These are phyloP conservation scores for Pyxicephalus adspersus DNA, from an alignment of 2,113 vertebrate species.

Conservation along the genomic window DNA sequence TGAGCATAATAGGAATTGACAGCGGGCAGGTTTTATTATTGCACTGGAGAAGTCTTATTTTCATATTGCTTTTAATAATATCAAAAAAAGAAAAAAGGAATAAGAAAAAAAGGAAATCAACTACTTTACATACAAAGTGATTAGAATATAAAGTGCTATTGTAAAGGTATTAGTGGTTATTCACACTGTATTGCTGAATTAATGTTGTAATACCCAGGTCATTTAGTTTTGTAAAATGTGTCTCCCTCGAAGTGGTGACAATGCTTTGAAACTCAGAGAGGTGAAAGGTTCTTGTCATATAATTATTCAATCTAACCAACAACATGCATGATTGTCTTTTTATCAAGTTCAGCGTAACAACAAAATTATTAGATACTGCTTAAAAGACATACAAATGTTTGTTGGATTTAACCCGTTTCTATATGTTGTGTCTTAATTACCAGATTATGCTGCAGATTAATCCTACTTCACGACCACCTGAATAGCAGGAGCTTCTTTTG, in stretches of 20 bases:
- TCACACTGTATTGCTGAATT: neutral
- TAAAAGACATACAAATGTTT: no score
- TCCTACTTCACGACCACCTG: no score
- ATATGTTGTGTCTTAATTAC: no score
- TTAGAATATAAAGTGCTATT: conserved; percentile 5
- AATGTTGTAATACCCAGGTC: neutral
- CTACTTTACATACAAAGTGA: neutral
- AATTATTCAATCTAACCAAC: neutral
- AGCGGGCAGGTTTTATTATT: neutral
- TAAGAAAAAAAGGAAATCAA: neutral
- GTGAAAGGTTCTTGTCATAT: neutral
- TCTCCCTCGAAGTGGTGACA: neutral
- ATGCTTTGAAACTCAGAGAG: neutral
- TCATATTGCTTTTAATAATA: neutral
- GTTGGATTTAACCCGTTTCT: no score
- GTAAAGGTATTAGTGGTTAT: conserved; percentile 1
- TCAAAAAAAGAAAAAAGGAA: neutral
- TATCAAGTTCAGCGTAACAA: neutral
- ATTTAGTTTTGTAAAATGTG: conserved; percentile 11
- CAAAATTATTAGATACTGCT: neutral
- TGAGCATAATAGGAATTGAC: neutral
- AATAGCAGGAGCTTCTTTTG: no score
- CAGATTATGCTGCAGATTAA: no score
- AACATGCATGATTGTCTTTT: neutral
- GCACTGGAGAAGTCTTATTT: neutral